Conservation (phyloP, 1,140 invertebrate genomes). For the Drosophila elegans region DNA sequence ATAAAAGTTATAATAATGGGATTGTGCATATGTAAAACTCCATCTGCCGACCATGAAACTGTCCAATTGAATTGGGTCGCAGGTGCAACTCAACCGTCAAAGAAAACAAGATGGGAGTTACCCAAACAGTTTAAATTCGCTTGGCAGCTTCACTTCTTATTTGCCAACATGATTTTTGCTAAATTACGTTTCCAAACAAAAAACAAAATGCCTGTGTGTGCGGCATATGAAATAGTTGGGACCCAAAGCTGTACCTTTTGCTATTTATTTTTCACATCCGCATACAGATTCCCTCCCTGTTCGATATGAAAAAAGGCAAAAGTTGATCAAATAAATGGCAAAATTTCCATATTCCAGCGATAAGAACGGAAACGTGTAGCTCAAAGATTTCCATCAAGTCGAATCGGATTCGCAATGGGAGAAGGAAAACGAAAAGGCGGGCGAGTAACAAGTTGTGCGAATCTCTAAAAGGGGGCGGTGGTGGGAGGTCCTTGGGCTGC, state of each 20-base stretch:
- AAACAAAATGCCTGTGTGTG: slow-evolving; percentile 25
- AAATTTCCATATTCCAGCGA: slow-evolving; percentile 80
- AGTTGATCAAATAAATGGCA: slow-evolving; percentile 81
- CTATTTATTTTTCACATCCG: slow-evolving; percentile 63
- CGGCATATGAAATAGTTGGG: slow-evolving; percentile 75
- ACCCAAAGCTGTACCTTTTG: slow-evolving; percentile 68
- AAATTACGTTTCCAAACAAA: slow-evolving; percentile 59
- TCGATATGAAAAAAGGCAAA: slow-evolving; percentile 76
- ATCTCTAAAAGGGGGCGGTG: slow-evolving; percentile 45
- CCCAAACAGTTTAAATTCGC: slow-evolving; percentile 17
- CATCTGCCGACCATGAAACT: slow-evolving; percentile 50
- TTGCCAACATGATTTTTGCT: slow-evolving; percentile 78
- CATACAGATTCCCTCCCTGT: slow-evolving; percentile 18
- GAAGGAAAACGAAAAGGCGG: slow-evolving; percentile 23
- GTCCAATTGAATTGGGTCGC: slow-evolving; percentile 65
- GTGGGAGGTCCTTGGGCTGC: slow-evolving; percentile 31
- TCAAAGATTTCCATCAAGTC: slow-evolving; percentile 77
- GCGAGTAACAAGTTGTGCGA: slow-evolving; percentile 74
- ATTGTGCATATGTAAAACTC: slow-evolving; percentile 32
- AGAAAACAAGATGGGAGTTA: background rate
- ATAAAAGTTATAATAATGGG: slow-evolving; percentile 65
- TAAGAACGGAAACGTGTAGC: slow-evolving; percentile 73
- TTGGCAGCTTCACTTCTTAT: slow-evolving; percentile 65
- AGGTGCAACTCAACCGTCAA: slow-evolving; percentile 59
- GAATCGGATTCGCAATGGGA: slow-evolving; percentile 31